These are phyloP conservation scores for Linnaemya tessellans DNA, from an alignment of 2,888 invertebrate species.

Conservation along the genomic window DNA sequence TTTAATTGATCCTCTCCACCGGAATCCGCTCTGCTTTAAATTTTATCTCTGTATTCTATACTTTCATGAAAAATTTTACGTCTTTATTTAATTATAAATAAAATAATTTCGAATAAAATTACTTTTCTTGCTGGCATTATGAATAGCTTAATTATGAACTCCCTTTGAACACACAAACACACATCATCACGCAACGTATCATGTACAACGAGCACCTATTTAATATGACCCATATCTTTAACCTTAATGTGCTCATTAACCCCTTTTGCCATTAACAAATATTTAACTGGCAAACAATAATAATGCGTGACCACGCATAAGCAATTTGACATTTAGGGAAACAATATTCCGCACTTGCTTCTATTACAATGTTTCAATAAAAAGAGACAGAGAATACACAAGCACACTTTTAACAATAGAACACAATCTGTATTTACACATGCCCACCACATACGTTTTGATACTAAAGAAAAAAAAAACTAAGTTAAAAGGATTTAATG, in stretches of 20 bases:
- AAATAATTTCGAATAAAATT: no score
- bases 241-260: slow-evolving; percentile 51
- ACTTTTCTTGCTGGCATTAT: neutral
- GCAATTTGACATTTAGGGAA: slow-evolving; percentile 24
- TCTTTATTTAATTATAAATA: no score
- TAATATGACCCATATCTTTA: slow-evolving; percentile 65
- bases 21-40: no score
- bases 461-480: slow-evolving; percentile 27
- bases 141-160: slow-evolving; percentile 54
- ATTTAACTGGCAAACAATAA: slow-evolving; percentile 75
- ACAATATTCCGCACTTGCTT: slow-evolving; percentile 68
- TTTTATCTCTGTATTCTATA: no score
- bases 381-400: slow-evolving; percentile 35
- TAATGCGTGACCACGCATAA: slow-evolving; percentile 82
- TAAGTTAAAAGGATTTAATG: slow-evolving; percentile 67
- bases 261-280: slow-evolving; percentile 63
- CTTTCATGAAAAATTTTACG: no score
- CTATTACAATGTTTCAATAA: slow-evolving; percentile 75
- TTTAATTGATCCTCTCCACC: no score
- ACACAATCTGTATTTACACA: slow-evolving; percentile 60
- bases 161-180: neutral
- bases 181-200: slow-evolving; percentile 10
- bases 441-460: slow-evolving; percentile 18
- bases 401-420: slow-evolving; percentile 28
- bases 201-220: slow-evolving; percentile 36